Evolutionary conservation across 1,140 invertebrate species (phyloP), one percentile per base, ranked within the genome.

Genomic region (Pristionchus pacificus): DNA sequence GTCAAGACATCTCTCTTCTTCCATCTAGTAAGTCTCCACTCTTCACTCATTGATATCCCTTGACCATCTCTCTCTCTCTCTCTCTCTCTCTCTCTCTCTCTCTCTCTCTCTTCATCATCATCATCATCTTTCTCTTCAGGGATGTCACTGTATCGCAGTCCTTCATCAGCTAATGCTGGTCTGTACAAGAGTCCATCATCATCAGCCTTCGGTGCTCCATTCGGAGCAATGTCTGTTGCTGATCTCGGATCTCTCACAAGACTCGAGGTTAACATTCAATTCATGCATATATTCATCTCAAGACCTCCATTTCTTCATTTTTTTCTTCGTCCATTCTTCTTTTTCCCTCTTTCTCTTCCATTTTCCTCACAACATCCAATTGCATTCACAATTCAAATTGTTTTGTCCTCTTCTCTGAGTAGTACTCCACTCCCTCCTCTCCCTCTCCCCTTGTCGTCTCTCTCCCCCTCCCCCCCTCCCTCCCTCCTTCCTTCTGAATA

Each of bases 201-300:
- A 68, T 66, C 68, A 27, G 79, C 77, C 19, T 82, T 80, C 49
- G 69, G 61, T 28, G 78, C 77, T 58, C 74, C 80, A 28, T 80
- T 80, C 68, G 79, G 82, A 30, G 71, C 68, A 55, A 80, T 83
- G 77, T 83, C 80, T 28, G 81, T 83, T 19, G 81, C 81, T 32
- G 81, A 83, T 74, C 70, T 83, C 38, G 81, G 81, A 70, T 78
- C 77, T 3, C 68, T 83, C 38, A 83, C 81, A 49, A 67, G 81
- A 24, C 81, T 83, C 55, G 81, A 83, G 77, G 80, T 81, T 49
- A 72, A 60, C 29, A 61, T 60, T 55, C 63, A 25, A 3, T 24
- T 6, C 32, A 19, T 67, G 57, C 19, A 10, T 1, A 63, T 49
- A 29, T 65, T 49, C 24, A 10, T n/a, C 2, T 2, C 59, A 60